Evolutionary conservation across 2,888 invertebrate species (phyloP), one percentile per base, ranked within the genome.

Genomic region (Helicoverpa assulta): DNA sequence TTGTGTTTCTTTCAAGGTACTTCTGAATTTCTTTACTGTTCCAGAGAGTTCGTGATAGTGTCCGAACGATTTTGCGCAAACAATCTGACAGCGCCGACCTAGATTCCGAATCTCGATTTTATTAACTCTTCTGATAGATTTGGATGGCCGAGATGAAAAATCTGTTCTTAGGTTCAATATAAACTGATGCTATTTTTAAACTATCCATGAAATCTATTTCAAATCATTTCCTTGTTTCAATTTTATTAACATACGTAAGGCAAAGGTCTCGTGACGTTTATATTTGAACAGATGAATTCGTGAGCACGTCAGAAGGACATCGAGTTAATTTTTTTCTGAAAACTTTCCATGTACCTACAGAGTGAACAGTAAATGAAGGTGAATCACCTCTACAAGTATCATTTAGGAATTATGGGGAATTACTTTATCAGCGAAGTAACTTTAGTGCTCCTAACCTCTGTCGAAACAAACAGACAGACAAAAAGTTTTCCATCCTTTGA

Each of bases 281-380:
- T 81, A 69, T 81, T 83, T 84, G 64, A 59, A 74, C 85, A 87
- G 78, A 76, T 84, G 84, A 75, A 80, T 70, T 60, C 43, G 19
- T 69, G 55, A 62, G 60, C 55, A 60, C 51, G 78, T 71, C 70
- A 73, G 74, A 78, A 86, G 82, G 81, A 81, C 75, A 76, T 33
- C 63, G 50, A 69, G 67, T 54, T 50, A 63, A 54, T 78, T 65
- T 10, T 68, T 69, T 70, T 58, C 37, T 72, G 67, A 76, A 68
- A 75, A 80, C 51, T 81, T 87, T 83, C 76, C 83, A 78, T 73
- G 26, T 40, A 37, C 1, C 6, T 50, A n/a, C 12, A 8, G 54
- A 55, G 64, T 29, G 7, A 5, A 66, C 60, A 53, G 66, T 47
- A 16, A 74, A 75, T 47, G 50, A 54, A 73, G 67, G 71, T 80